These are phyloP conservation scores for Epinotia demarniana DNA, from an alignment of 2,888 invertebrate species.

Conservation along the genomic window DNA sequence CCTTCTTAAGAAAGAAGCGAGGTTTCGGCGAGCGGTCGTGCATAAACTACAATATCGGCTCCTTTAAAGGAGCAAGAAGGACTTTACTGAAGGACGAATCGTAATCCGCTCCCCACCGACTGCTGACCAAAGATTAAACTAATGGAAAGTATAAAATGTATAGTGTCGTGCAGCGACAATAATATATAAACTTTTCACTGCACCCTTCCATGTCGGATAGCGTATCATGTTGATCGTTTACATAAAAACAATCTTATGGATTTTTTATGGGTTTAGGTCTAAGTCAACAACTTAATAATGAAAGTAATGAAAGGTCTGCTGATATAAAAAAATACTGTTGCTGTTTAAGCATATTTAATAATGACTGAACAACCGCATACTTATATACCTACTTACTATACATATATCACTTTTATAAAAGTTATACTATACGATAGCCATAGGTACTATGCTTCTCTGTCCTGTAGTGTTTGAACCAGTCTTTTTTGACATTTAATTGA, in stretches of 20 bases:
- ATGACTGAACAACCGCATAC: background rate
- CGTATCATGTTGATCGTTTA: background rate
- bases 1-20: slow-evolving; percentile 70
- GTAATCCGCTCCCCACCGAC: slow-evolving; percentile 66
- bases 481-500: too few species aligned
- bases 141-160: background rate
- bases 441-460: too few species aligned
- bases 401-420: too few species aligned
- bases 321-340: background rate
- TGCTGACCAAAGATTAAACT: slow-evolving; percentile 1
- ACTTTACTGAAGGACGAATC: slow-evolving; percentile 71
- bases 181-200: background rate
- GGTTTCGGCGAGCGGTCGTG: slow-evolving; percentile 64
- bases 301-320: background rate
- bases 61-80: slow-evolving; percentile 76
- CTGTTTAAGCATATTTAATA: background rate
- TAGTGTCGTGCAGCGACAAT: background rate
- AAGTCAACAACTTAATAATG: background rate
- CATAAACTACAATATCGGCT: slow-evolving; percentile 78
- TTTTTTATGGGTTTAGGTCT: background rate
- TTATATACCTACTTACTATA: too few species aligned
- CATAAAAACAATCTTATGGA: background rate
- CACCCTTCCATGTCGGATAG: background rate
- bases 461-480: too few species aligned
- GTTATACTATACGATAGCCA: too few species aligned